phyloP scores from a whole-genome alignment of 2,113 vertebrate genomes.

The Pollachius pollachius region DNA sequence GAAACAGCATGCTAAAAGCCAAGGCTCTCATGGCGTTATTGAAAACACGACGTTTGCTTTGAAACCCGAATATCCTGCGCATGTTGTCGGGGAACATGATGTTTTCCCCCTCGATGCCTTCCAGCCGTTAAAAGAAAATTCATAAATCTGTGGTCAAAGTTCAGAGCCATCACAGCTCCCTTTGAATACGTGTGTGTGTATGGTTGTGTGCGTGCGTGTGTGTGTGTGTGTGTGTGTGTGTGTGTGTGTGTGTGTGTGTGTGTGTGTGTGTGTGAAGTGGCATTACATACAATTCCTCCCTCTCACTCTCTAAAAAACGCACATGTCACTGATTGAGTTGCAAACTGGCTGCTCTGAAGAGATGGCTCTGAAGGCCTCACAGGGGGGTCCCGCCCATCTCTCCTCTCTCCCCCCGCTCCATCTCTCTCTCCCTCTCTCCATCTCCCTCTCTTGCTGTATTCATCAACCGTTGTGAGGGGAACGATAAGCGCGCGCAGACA shows the following conservation, averaged over 20 bases:
- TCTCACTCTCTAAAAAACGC: constrained; percentile 31
- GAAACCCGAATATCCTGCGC: constrained; percentile 73
- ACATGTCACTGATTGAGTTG: constrained; percentile 73
- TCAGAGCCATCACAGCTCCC: constrained; percentile 52
- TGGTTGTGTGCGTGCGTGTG: background rate
- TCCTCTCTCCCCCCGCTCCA: background rate
- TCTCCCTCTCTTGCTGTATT: constrained; percentile 45
- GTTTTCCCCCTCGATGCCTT: constrained; percentile 62
- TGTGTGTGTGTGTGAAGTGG: background rate
- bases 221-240: background rate
- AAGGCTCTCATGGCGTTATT: constrained; percentile 36
- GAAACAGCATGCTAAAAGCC: constrained; percentile 54
- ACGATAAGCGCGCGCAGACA: constrained; percentile 64
- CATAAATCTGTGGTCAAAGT: constrained; percentile 76
- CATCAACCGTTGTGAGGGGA: constrained; percentile 70
- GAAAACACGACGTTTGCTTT: constrained; percentile 65
- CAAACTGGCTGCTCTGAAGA: constrained; percentile 57
- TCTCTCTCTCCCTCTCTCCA: constrained; percentile 17
- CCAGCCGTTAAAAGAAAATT: constrained; percentile 67
- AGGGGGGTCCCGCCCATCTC: constrained; percentile 46
- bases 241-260: background rate
- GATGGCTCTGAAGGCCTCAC: constrained; percentile 51
- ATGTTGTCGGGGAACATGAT: constrained; percentile 49
- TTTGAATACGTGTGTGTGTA: background rate
- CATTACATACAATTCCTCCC: constrained; percentile 47